A percentile compares a stretch with the other conserved stretches of the same genome.
These are phyloP conservation scores for Platycheirus albimanus DNA, from an alignment of 2,888 invertebrate species.

Conservation along the genomic window DNA sequence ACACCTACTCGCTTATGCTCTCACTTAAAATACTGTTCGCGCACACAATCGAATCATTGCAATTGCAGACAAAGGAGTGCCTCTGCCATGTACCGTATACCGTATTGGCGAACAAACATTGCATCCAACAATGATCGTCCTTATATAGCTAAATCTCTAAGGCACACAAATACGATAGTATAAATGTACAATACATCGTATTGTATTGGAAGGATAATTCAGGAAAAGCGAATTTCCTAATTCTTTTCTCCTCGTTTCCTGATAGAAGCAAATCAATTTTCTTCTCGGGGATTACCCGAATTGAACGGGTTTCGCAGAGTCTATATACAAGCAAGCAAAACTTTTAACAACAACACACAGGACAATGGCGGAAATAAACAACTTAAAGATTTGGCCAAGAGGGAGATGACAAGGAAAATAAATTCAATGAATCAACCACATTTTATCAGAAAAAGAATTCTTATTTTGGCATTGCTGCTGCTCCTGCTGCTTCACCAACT, in stretches of 20 bases:
- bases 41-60: constrained; percentile 35
- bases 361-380: constrained; percentile 56
- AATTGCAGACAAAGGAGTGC: constrained; percentile 39
- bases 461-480: not conserved
- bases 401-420: constrained; percentile 8
- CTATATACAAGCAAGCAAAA: constrained; percentile 27
- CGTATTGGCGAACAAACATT: too few species aligned
- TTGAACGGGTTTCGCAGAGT: constrained; percentile 37
- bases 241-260: constrained; percentile 67
- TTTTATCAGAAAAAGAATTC: not conserved
- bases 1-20: not conserved
- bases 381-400: constrained; percentile 20
- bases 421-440: constrained; percentile 41
- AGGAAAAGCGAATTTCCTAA: constrained; percentile 59
- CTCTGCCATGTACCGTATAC: not conserved
- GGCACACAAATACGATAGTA: constrained; percentile 1
- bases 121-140: not conserved
- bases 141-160: constrained; percentile 20
- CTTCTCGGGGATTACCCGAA: constrained; percentile 78
- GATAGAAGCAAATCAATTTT: constrained; percentile 80
- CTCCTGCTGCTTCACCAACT: not conserved
- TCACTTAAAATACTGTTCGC: constrained; percentile 27
- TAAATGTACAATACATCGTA: constrained; percentile 3
- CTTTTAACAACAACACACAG: constrained; percentile 56
- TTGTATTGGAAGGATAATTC: constrained; percentile 1